Conservation (phyloP, 1,140 invertebrate species). For the Venturia canescens region DNA sequence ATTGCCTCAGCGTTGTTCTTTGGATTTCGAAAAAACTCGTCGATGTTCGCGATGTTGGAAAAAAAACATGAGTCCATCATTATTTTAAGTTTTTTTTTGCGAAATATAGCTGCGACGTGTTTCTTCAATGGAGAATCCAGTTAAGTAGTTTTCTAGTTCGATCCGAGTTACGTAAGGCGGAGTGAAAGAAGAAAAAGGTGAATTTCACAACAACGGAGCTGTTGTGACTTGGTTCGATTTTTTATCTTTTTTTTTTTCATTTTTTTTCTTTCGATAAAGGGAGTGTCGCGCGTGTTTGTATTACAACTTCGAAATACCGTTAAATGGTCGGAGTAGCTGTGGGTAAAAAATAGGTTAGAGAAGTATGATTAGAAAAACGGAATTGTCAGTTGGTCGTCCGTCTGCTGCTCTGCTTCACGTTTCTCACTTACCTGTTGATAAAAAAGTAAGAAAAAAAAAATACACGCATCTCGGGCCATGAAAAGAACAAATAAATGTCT, state of each 20-base stretch:
- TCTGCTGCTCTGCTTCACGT: conserved; percentile 66
- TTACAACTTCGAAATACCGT: background rate
- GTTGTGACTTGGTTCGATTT: background rate
- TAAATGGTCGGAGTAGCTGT: background rate
- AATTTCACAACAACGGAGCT: conserved; percentile 9
- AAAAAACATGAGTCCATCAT: too few relatives aligned
- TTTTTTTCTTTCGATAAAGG: conserved; percentile 15
- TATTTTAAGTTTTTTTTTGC: background rate
- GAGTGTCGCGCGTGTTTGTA: background rate
- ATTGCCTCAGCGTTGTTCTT: conserved; percentile 77
- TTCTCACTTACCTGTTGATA: too few relatives aligned
- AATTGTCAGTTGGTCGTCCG: background rate
- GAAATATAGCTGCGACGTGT: background rate
- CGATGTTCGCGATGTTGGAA: background rate
- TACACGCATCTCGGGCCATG: conserved; percentile 68
- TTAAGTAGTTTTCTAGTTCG: conserved; percentile 2
- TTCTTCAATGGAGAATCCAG: conserved; percentile 4
- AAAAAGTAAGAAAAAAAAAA: conserved; percentile 59
- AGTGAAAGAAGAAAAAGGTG: background rate
- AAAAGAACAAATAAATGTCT: conserved; percentile 74
- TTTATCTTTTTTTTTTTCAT: background rate
- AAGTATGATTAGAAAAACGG: too few relatives aligned
- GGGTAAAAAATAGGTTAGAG: background rate
- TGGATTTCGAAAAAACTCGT: conserved; percentile 47
- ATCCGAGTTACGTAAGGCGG: background rate